Conservation (phyloP, 2,797 vertebrate species). For the Sarcophilus harrisii region DNA sequence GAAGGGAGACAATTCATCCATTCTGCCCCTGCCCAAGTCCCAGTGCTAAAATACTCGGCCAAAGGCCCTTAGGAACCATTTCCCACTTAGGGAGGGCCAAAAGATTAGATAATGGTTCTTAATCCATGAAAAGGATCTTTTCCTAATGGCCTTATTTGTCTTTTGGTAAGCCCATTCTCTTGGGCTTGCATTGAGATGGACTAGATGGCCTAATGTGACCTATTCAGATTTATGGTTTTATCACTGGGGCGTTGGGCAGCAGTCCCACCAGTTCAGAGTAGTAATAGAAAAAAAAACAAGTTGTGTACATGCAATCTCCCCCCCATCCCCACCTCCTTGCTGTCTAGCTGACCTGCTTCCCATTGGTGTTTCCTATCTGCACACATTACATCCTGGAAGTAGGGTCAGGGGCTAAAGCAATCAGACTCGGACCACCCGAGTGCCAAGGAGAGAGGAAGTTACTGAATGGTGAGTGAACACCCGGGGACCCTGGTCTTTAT, state of each 20-base stretch:
- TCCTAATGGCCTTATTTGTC: constrained; percentile 58
- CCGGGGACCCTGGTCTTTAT: constrained; percentile 56
- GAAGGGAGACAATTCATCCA: constrained; percentile 46
- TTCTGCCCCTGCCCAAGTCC: constrained; percentile 15
- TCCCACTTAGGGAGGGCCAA: constrained; percentile 42
- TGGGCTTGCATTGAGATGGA: constrained; percentile 51
- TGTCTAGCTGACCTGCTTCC: neutral
- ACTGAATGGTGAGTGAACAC: constrained; percentile 12
- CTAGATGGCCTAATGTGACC: constrained; percentile 46
- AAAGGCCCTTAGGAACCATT: constrained; percentile 43
- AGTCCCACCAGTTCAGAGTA: neutral
- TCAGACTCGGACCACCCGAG: neutral
- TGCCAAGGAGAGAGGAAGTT: constrained; percentile 41
- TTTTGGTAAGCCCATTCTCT: constrained; percentile 45
- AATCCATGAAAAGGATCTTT: constrained; percentile 58
- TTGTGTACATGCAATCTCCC: neutral
- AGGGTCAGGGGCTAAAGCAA: constrained; percentile 19
- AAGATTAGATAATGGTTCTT: constrained; percentile 70
- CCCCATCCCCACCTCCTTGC: neutral
- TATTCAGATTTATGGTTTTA: constrained; percentile 25
- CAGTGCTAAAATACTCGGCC: constrained; percentile 39
- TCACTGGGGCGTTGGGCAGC: constrained; percentile 6
- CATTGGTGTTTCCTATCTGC: neutral
- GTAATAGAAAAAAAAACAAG: neutral
- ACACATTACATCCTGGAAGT: constrained; percentile 8